A percentile compares a stretch with the other conserved stretches of the same genome.
Evolutionary conservation across 2,113 vertebrate genomes (phyloP).

Genomic region (Craseonycteris thonglongyai): DNA sequence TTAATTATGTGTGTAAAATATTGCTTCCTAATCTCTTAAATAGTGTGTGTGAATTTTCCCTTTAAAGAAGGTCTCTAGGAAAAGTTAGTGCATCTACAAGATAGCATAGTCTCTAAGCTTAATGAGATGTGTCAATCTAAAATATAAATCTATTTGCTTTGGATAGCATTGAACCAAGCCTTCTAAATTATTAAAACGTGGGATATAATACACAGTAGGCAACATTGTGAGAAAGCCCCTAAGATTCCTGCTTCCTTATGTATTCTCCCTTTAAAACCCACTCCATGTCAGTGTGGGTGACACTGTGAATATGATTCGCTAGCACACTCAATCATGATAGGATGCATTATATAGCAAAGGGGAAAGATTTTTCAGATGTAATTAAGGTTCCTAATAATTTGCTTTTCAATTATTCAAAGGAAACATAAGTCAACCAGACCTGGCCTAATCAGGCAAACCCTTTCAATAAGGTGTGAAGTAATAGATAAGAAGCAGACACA

Average conservation of each 20-base stretch:
- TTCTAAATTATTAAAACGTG: background rate
- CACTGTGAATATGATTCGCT: background rate
- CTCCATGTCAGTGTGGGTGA: background rate
- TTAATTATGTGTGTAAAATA: background rate
- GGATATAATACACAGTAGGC: background rate
- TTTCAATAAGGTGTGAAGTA: background rate
- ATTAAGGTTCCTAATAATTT: background rate
- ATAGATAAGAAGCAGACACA: background rate
- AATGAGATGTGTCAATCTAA: background rate
- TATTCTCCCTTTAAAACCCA: background rate
- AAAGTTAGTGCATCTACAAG: background rate
- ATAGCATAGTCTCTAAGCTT: background rate
- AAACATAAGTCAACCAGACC: background rate
- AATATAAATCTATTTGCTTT: background rate
- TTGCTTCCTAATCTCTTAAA: background rate
- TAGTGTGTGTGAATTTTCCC: background rate
- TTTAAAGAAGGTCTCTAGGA: background rate
- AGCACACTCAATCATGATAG: accelerated
- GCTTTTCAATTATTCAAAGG: background rate
- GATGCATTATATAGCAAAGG: background rate
- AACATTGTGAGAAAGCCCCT: background rate
- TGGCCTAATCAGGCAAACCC: background rate
- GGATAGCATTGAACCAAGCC: background rate
- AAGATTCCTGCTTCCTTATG: background rate
- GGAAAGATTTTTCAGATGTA: background rate